Evolutionary conservation across 1,140 invertebrate genomes (phyloP).

Genomic region (Lineus longissimus): DNA sequence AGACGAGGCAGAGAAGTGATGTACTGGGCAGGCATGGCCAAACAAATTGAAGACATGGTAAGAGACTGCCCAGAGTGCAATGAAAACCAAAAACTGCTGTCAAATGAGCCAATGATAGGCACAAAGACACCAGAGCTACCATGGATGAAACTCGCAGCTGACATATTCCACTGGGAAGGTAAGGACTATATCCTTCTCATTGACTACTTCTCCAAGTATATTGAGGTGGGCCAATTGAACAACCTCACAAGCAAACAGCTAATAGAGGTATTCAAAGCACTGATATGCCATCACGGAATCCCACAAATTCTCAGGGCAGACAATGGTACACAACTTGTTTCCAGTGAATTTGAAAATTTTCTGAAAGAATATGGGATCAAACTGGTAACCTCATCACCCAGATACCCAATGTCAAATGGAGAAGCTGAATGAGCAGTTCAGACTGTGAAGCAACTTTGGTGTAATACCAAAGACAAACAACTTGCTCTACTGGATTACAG

Average conservation of each 20-base stretch:
- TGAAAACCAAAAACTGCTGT: conserved; percentile 12
- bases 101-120: not conserved
- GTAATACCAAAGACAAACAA: conserved; percentile 21
- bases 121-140: not conserved
- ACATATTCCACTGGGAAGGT: not conserved
- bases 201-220: conserved; percentile 7
- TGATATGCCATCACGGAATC: conserved; percentile 5
- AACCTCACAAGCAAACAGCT: not conserved
- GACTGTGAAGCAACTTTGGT: conserved; percentile 24
- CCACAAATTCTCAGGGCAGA: conserved; percentile 2
- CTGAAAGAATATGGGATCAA: conserved; percentile 18
- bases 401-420: conserved; percentile 22
- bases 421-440: conserved; percentile 29
- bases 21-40: conserved; percentile 28
- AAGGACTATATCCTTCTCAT: not conserved
- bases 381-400: conserved; percentile 22
- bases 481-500: conserved; percentile 23
- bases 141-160: not conserved
- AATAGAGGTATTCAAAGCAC: conserved; percentile 3
- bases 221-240: not conserved
- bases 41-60: conserved; percentile 27
- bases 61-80: conserved; percentile 21
- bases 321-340: not conserved
- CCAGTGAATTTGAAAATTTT: conserved; percentile 9
- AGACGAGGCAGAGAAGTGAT: conserved; percentile 15